Evolutionary conservation across 2,888 invertebrate species (phyloP), one percentile per base, ranked within the genome.

Genomic region (Pyrochroa serraticornis): DNA sequence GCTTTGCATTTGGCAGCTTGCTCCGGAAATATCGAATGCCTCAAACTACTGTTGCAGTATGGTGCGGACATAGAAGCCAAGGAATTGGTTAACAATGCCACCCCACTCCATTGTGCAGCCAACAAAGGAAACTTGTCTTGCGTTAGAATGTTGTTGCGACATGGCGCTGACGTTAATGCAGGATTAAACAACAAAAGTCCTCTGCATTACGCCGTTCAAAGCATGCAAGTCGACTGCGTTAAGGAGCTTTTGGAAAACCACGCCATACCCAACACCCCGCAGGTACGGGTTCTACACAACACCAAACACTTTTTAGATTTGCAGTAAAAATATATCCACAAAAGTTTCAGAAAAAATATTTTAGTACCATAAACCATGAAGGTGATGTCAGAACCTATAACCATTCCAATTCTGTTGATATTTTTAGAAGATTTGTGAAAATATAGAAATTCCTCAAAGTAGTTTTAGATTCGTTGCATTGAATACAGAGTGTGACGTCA

Each of bases 151-250:
- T 76, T 95, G 61, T 79, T 93, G 54, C 83, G 84, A 58, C 83
- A 86, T 55, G 90, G 90, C 1, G 92, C 92, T n/a, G 87, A 91
- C 68, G 86, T 91, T n/a, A 88, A 91, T 70, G 89, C 90, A 6
- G 91, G 91, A 10, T 68, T 84, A 13, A 63, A 53, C 32, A 85
- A 85, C 50, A 85, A 86, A 62, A 92, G 91, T 36, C 90, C 95
- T 0, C 79, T 95, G 60, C 92, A 93, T 75, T 92, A 90, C 75
- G 95, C 95, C 0, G 92, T 93, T 47, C 84, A 91, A 65, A 91
- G 89, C 71, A 85, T 89, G 71, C 87, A 88, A 7, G 81, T 84
- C 51, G 88, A 90, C 63, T 92, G 92, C 69, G 91, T 91, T 1
- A 83, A 85, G 71, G 83, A 85, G 63, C 81, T 95, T 62, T 77